Percentiles rank a stretch among this genome's conserved stretches.
These are phyloP conservation scores for Hippocampus barbouri DNA, from an alignment of 2,113 vertebrate species.

Conservation along the genomic window DNA sequence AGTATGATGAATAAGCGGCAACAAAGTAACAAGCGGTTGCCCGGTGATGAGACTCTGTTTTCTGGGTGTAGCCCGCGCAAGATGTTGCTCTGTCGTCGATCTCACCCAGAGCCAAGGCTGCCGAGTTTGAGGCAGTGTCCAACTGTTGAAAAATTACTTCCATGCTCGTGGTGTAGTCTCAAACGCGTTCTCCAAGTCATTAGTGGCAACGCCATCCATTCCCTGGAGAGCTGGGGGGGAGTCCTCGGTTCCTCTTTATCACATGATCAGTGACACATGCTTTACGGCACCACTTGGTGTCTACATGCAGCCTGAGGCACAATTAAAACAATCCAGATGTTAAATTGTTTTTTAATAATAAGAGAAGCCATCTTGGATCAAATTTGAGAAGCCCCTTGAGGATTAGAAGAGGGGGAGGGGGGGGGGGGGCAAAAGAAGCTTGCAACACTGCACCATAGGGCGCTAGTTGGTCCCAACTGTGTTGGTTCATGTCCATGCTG, in stretches of 20 bases:
- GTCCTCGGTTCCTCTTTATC: slow-evolving; percentile 25
- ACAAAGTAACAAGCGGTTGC: slow-evolving; percentile 24
- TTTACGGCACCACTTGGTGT: slow-evolving; percentile 8
- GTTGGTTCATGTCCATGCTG: slow-evolving; percentile 7
- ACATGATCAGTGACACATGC: slow-evolving; percentile 16
- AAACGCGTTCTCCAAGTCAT: slow-evolving; percentile 22
- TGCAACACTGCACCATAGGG: slow-evolving; percentile 11
- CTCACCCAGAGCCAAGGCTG: slow-evolving; percentile 26
- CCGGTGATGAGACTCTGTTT: slow-evolving; percentile 53
- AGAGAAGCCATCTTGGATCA: slow-evolving; percentile 27
- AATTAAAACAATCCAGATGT: slow-evolving; percentile 45
- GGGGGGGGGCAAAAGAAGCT: slow-evolving; percentile 8
- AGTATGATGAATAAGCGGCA: slow-evolving; percentile 49
- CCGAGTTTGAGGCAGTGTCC: slow-evolving; percentile 37
- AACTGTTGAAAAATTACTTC: slow-evolving; percentile 52
- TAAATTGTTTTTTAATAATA: slow-evolving; percentile 28
- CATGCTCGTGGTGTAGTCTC: slow-evolving; percentile 28
- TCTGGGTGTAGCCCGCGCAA: slow-evolving; percentile 54
- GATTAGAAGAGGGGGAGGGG: slow-evolving; percentile 13
- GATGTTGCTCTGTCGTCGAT: slow-evolving; percentile 40
- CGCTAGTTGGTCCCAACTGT: slow-evolving; percentile 11
- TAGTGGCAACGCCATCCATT: slow-evolving; percentile 30
- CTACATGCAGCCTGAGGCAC: not conserved
- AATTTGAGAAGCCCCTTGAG: slow-evolving; percentile 17
- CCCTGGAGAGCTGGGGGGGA: slow-evolving; percentile 24